Conservation (phyloP, 2,113 vertebrate species). For the Pardalotus punctatus region DNA sequence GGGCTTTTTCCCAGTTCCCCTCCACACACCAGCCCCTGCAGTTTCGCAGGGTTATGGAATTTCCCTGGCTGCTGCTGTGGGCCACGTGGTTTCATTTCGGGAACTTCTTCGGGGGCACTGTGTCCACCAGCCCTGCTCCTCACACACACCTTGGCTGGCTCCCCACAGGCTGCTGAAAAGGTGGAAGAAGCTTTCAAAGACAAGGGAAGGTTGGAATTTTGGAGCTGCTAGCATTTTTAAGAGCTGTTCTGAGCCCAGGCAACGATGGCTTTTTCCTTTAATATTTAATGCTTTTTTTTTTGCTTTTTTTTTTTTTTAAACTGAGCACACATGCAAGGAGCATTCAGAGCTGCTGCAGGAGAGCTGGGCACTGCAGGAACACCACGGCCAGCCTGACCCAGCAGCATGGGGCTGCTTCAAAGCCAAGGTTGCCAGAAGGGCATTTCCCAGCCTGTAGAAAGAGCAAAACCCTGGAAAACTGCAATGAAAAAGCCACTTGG, state of each 20-base stretch:
- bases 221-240: neutral
- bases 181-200: neutral
- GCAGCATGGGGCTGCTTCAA: neutral
- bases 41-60: neutral
- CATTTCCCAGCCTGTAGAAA: neutral
- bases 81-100: rapidly evolving
- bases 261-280: neutral
- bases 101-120: rapidly evolving
- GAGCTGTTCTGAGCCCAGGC: neutral
- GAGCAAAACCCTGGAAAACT: neutral
- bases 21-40: neutral
- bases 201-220: neutral
- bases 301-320: neutral
- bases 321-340: neutral
- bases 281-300: neutral
- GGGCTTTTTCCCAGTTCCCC: neutral
- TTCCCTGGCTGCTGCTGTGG: neutral
- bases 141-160: neutral
- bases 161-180: neutral
- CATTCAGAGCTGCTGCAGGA: neutral
- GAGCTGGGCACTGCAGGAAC: neutral
- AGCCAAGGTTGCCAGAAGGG: constrained; percentile 29
- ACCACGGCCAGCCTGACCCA: neutral
- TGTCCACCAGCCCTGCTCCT: neutral
- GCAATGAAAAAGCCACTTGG: neutral